Percentiles rank a stretch among this genome's conserved stretches.
Evolutionary conservation across 1,140 invertebrate species (phyloP).

Genomic region (Drosophila oshimai): DNA sequence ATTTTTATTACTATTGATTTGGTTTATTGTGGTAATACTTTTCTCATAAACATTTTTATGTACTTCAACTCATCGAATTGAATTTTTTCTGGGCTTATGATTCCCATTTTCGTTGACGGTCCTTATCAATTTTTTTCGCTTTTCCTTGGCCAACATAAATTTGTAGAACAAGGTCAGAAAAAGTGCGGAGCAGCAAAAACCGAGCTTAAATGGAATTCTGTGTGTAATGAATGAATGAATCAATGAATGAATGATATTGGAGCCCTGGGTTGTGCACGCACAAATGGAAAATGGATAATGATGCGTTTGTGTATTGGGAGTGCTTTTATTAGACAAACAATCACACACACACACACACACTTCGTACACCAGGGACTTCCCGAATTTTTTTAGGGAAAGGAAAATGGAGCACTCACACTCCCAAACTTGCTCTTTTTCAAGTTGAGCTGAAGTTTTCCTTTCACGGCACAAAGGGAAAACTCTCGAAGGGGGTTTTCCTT

Average conservation of each 20-base stretch:
- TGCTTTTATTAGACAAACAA: constrained; percentile 55
- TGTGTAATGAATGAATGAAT: not conserved
- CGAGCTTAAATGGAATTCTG: not conserved
- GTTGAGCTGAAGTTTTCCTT: constrained; percentile 8
- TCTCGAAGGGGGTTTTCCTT: constrained; percentile 12
- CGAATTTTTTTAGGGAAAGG: not conserved
- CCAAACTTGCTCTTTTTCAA: constrained; percentile 22
- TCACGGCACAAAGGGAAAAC: constrained; percentile 11
- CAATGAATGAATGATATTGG: constrained; percentile 19
- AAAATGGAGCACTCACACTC: not conserved
- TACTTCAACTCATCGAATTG: too few species aligned
- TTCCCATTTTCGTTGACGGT: not conserved
- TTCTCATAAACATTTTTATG: too few species aligned
- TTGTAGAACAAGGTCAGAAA: not conserved
- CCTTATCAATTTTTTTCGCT: not conserved
- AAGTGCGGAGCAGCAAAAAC: not conserved
- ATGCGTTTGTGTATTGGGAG: constrained; percentile 72
- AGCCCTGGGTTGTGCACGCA: not conserved
- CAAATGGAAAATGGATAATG: constrained; percentile 60
- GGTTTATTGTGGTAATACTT: too few species aligned
- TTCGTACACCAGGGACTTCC: constrained; percentile 1
- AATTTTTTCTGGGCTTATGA: not conserved
- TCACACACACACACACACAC: not conserved
- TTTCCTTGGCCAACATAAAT: not conserved
- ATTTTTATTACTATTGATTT: too few species aligned